Evolutionary conservation across 2,888 invertebrate genomes (phyloP), one percentile per base, ranked within the genome.

Genomic region (Asteroscopus sphinx): DNA sequence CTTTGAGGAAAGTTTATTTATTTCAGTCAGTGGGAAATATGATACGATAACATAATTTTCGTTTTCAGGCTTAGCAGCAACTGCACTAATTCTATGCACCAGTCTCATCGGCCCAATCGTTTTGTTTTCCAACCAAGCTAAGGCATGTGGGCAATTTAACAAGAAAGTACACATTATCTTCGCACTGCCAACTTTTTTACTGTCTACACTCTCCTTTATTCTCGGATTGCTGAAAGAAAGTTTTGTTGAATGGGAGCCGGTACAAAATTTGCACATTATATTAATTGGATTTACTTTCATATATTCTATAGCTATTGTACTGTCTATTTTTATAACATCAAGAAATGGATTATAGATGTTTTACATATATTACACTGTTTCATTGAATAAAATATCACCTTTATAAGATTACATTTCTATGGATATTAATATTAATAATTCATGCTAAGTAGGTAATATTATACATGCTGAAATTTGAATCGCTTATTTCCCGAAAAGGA

Each of bases 151-250:
- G 6, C 15, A 28, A 30, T 54, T 45, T 17, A 41, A 37, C 15
- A 55, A 17, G 13, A n/a, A 0, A 1, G 0, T 11, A 17, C 68
- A 69, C 41, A 49, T 67, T n/a, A 1, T 52, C 2, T 44, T 77
- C 2, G 83, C 81, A 9, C 11, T 79, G 0, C 12, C 77, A 0
- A 48, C 79, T 0, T 76, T 83, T 30, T 0, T 80, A 5, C 2
- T 61, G 6, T 74, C 84, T 0, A 78, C 86, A 0, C n/a, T 74
- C 0, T 87, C 86, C 67, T 87, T 88, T 56, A 49, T 76, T 4
- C 42, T 67, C 3, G 87, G 84, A 8, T 44, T 88, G 6, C 44
- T 65, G 3, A 82, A 79, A 59, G 60, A 73, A 2, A 65, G 62
- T n/a, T 76, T 86, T 32, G 30, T 54, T 13, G 28, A 51, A 0